These are phyloP conservation scores for Xestia ashworthii DNA, from an alignment of 2,888 invertebrate species.

Conservation along the genomic window DNA sequence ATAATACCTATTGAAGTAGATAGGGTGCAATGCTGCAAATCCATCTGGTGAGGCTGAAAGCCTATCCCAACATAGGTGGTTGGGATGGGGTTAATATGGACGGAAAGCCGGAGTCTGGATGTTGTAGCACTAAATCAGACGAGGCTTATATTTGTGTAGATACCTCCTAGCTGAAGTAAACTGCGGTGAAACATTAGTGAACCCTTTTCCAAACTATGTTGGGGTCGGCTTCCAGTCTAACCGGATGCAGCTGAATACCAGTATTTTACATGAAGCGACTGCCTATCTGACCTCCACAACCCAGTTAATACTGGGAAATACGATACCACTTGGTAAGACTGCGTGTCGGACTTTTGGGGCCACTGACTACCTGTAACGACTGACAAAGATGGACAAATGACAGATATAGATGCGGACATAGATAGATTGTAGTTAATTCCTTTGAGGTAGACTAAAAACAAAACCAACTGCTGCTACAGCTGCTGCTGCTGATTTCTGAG, in stretches of 20 bases:
- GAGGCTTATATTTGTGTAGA: not conserved
- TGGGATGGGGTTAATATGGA: not conserved
- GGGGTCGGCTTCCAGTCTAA: too few relatives aligned
- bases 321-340: too few relatives aligned
- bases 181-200: too few relatives aligned
- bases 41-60: not conserved
- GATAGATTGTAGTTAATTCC: not conserved
- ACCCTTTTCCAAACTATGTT: too few relatives aligned
- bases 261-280: too few relatives aligned
- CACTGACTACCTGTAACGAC: too few relatives aligned
- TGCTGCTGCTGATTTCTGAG: not conserved
- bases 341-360: too few relatives aligned
- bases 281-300: too few relatives aligned
- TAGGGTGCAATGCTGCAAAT: not conserved
- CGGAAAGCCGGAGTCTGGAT: not conserved
- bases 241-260: too few relatives aligned
- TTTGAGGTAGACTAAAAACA: not conserved
- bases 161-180: not conserved
- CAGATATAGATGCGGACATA: too few relatives aligned
- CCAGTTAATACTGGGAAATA: too few relatives aligned
- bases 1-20: not conserved
- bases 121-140: not conserved
- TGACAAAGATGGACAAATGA: too few relatives aligned
- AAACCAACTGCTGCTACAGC: not conserved
- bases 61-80: not conserved